These are phyloP conservation scores for Montipora capricornis DNA, from an alignment of 64 coral and sea anemone genomes.

Conservation along the genomic window DNA sequence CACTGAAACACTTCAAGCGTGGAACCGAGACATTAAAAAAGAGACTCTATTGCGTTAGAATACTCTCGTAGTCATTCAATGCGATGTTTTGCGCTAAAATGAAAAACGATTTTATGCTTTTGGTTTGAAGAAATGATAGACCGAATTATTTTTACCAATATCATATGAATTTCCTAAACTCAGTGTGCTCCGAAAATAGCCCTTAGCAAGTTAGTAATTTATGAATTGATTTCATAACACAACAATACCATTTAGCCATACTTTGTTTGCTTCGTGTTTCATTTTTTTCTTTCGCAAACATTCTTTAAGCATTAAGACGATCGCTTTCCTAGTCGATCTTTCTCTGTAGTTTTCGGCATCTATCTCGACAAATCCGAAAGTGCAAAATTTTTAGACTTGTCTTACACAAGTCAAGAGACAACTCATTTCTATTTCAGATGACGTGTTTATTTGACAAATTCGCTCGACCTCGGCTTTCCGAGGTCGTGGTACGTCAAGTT, in stretches of 20 bases:
- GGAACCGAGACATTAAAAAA: neutral
- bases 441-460: conserved; percentile 35
- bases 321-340: neutral
- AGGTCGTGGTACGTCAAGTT: conserved; percentile 29
- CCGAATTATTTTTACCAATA: conserved; percentile 15
- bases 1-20: conserved; percentile 53
- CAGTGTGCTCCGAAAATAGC: conserved; percentile 36
- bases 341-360: neutral
- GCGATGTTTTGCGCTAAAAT: neutral
- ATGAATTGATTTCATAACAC: conserved; percentile 60
- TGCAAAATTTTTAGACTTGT: neutral
- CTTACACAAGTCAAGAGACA: neutral
- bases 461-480: conserved; percentile 9
- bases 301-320: neutral
- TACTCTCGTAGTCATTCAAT: neutral
- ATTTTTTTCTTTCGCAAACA: neutral
- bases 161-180: neutral
- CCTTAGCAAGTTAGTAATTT: conserved; percentile 38
- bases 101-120: neutral
- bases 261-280: conserved; percentile 5
- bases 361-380: neutral
- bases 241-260: conserved; percentile 23
- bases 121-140: neutral
- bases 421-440: conserved; percentile 27
- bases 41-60: neutral